These are phyloP conservation scores for Psammodynastes pulverulentus DNA, from an alignment of 2,113 vertebrate genomes.

Conservation along the genomic window DNA sequence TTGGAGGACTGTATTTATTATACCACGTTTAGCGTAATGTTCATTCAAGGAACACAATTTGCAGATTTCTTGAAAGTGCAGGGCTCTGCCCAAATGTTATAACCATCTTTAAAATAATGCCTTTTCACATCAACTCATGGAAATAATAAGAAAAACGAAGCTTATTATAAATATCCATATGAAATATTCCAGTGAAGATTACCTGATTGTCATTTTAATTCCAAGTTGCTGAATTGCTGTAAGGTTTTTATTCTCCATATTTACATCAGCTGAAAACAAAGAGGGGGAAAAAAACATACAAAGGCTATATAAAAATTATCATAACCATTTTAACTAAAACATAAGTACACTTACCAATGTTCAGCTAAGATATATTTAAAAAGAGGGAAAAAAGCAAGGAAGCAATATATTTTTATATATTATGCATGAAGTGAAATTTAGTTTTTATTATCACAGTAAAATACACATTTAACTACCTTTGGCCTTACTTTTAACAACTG, in stretches of 20 bases:
- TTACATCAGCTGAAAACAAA: conserved; percentile 66
- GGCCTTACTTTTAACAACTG: background rate
- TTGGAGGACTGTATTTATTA: background rate
- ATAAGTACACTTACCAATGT: conserved; percentile 51
- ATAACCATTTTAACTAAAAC: conserved; percentile 50
- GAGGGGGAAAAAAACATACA: conserved; percentile 34
- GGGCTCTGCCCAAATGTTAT: background rate
- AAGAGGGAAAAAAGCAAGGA: conserved; percentile 24
- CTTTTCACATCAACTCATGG: conserved; percentile 54
- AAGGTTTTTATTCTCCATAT: conserved; percentile 68
- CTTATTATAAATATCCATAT: conserved; percentile 33
- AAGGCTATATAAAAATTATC: conserved; percentile 38
- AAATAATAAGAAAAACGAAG: conserved; percentile 49
- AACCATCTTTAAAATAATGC: conserved; percentile 32
- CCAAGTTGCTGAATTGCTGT: conserved; percentile 77
- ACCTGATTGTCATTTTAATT: conserved; percentile 78
- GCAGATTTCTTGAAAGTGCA: background rate
- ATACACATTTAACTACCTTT: background rate
- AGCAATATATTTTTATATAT: background rate
- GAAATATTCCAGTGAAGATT: conserved; percentile 43
- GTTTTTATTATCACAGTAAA: background rate
- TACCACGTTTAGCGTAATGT: background rate
- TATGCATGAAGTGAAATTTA: background rate
- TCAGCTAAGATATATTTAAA: conserved; percentile 44
- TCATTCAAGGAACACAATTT: background rate